phyloP scores from a whole-genome alignment of 2,113 vertebrate species.

The Deroptyus accipitrinus region DNA sequence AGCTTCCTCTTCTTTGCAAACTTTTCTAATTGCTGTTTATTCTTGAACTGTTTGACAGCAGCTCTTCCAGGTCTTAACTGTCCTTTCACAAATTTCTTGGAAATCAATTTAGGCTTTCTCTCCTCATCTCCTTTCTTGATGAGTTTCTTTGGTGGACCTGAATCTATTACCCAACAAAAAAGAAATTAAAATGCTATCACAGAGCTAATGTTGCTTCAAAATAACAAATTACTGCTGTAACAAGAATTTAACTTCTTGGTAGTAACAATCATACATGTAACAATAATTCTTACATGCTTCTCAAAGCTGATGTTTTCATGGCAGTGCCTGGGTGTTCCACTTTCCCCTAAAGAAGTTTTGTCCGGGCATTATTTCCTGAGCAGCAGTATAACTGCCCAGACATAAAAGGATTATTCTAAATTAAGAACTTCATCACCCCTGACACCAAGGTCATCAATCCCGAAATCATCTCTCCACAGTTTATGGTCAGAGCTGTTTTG shows the following conservation, averaged over 20 bases:
- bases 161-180: constrained; percentile 5
- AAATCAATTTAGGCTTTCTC: constrained; percentile 38
- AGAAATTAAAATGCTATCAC: not conserved
- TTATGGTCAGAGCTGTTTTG: not conserved
- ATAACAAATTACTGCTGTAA: not conserved
- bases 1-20: constrained; percentile 68
- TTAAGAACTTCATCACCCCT: not conserved
- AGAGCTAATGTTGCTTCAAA: not conserved
- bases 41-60: constrained; percentile 72
- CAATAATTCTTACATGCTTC: not conserved
- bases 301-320: not conserved
- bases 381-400: not conserved
- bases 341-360: not conserved
- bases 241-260: not conserved
- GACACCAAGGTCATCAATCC: not conserved
- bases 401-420: not conserved
- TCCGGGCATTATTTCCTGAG: not conserved
- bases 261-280: not conserved
- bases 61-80: constrained; percentile 59
- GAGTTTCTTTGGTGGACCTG: constrained; percentile 44
- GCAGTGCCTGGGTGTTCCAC: not conserved
- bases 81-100: constrained; percentile 71
- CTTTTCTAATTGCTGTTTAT: constrained; percentile 63
- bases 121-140: constrained; percentile 40
- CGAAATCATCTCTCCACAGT: not conserved